Evolutionary conservation across 2,888 invertebrate genomes (phyloP).

Genomic region (Dichetophora obliterata): DNA sequence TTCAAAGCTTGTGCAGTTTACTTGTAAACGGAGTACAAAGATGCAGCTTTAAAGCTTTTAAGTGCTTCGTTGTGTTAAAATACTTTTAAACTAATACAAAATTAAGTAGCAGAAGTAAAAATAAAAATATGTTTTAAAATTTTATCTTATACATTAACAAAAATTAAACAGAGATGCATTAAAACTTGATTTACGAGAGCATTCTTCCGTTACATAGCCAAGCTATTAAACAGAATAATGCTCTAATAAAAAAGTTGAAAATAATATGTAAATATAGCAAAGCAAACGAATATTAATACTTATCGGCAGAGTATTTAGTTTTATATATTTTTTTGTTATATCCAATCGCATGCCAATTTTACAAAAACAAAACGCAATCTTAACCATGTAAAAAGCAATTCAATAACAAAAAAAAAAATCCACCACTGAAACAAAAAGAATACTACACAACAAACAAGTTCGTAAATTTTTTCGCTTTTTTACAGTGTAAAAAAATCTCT

Average conservation of each 20-base stretch:
- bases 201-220: too few relatives aligned
- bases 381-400: neutral
- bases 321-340: too few relatives aligned
- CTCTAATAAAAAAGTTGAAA: neutral
- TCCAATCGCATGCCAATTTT: too few relatives aligned
- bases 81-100: too few relatives aligned
- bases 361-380: neutral
- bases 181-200: too few relatives aligned
- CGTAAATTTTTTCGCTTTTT: too few relatives aligned
- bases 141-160: neutral
- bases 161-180: neutral
- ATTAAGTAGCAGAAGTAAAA: too few relatives aligned
- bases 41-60: conserved; percentile 19
- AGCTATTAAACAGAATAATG: neutral
- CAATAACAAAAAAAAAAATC: neutral
- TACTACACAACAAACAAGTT: conserved; percentile 16
- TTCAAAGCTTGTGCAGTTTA: conserved; percentile 5
- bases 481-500: conserved; percentile 24
- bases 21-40: neutral
- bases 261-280: neutral
- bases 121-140: neutral
- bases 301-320: too few relatives aligned
- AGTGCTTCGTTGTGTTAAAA: conserved; percentile 39
- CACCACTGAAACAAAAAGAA: conserved; percentile 2
- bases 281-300: too few relatives aligned